A percentile compares a stretch with the other conserved stretches of the same genome.
phyloP scores from a whole-genome alignment of 2,113 vertebrate genomes.

The Talpa occidentalis region DNA sequence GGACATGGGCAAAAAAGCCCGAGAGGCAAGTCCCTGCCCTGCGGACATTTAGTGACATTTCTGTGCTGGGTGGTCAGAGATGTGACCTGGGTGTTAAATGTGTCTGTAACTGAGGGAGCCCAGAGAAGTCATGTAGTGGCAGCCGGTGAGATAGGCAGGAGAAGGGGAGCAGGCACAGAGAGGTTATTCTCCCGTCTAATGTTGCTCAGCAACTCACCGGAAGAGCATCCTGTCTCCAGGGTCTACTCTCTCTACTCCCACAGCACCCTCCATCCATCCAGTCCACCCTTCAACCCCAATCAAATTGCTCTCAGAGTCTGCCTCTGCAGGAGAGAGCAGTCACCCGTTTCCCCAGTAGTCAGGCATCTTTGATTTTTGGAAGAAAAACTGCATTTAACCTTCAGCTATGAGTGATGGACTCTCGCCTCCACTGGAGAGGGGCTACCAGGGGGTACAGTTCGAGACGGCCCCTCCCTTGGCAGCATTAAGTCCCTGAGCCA shows the following conservation, averaged over 20 bases:
- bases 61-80: no score
- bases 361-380: not conserved
- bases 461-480: accelerated
- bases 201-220: not conserved
- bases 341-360: no score
- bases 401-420: accelerated
- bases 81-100: no score
- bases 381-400: not conserved
- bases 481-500: accelerated
- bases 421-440: not conserved
- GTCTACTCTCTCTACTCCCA: not conserved
- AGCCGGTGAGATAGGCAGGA: not conserved
- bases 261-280: no score
- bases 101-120: no score
- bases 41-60: no score
- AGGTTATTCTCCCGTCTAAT: not conserved
- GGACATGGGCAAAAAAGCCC: not conserved
- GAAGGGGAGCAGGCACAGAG: not conserved
- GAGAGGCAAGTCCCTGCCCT: no score
- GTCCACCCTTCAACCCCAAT: not conserved
- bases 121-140: no score
- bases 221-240: not conserved
- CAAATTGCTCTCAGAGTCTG: not conserved
- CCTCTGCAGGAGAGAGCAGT: not conserved
- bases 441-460: not conserved